Base-by-base conservation (phyloP, 2,888 invertebrate species). In the Leuctra nigra region DNA sequence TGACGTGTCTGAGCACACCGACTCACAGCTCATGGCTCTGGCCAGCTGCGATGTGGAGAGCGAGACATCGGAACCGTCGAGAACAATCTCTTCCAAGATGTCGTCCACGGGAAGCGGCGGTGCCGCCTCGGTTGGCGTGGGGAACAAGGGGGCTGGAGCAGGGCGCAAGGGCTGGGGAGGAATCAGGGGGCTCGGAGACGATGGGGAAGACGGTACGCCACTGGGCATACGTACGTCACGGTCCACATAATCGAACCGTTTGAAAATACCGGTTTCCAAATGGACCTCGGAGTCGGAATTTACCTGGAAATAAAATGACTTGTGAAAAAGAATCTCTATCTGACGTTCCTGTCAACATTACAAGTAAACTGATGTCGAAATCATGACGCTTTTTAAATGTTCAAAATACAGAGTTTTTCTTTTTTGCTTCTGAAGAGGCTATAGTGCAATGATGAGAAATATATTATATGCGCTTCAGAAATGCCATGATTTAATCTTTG, bases 1-100 rank as follows among this genome's bases (percentile, higher is more conserved):
- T 1, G 87, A 87, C 0, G 87, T 86, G 64, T 89, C 88, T 1
- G 88, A 88, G 64, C 83, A 86, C 22, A 90, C 84, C 50, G 87
- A 88, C 66, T 89, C 89, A 68, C 87, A 89, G 22, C 87, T 87
- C 64, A 86, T 76, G 0, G 87, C 88, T 59, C 86, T 72, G 63
- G 81, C 77, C 56, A 85, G 72, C 33, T 69, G 69, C 2, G 72
- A 64, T 13, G 24, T 41, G 16, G 47, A 50, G 4, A 7, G 18
- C 25, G 25, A 54, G 20, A 41, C 20, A 7, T 35, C 16, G n/a
- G 38, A 46, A n/a, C 29, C 20, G 9, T 35, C 16, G n/a, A 36
- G 46, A 38, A 50, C 24, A n/a, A 13, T 18, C 22, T 7, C 18
- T 14, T 13, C 6, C 4, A 20, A 18, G 16, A 23, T 24, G 3